These are phyloP conservation scores for Syrista parreyssii DNA, from an alignment of 2,888 invertebrate species.

Conservation along the genomic window DNA sequence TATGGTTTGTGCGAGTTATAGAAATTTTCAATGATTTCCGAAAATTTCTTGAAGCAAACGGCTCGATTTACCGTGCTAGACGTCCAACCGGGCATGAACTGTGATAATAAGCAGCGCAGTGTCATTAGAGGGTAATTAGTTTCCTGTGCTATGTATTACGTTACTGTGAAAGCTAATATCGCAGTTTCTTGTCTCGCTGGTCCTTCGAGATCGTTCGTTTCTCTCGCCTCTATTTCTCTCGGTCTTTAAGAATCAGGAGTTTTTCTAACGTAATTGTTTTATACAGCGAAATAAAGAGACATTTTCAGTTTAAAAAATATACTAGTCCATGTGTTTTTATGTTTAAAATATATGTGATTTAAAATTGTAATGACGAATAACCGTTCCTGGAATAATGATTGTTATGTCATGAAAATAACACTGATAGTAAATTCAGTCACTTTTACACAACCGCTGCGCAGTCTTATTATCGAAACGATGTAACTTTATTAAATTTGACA, in stretches of 20 bases:
- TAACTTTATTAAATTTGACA: constrained; percentile 64
- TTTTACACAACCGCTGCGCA: not conserved
- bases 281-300: not conserved
- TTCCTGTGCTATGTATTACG: constrained; percentile 28
- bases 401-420: not conserved
- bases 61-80: not conserved
- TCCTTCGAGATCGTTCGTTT: not conserved
- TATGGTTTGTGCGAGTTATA: not conserved
- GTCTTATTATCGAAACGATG: constrained; percentile 18
- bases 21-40: not conserved
- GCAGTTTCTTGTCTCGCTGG: constrained; percentile 5
- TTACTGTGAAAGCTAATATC: constrained; percentile 31
- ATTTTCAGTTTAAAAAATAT: not conserved
- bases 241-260: not conserved
- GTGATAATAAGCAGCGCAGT: not conserved
- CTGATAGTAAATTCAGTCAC: not conserved
- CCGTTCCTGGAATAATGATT: not conserved
- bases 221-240: not conserved
- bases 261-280: not conserved
- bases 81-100: not conserved
- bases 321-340: not conserved
- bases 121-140: constrained; percentile 28
- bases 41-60: not conserved
- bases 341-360: not conserved
- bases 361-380: not conserved